phyloP scores from a whole-genome alignment of 2,113 vertebrate species.

The Eurystomus gularis region DNA sequence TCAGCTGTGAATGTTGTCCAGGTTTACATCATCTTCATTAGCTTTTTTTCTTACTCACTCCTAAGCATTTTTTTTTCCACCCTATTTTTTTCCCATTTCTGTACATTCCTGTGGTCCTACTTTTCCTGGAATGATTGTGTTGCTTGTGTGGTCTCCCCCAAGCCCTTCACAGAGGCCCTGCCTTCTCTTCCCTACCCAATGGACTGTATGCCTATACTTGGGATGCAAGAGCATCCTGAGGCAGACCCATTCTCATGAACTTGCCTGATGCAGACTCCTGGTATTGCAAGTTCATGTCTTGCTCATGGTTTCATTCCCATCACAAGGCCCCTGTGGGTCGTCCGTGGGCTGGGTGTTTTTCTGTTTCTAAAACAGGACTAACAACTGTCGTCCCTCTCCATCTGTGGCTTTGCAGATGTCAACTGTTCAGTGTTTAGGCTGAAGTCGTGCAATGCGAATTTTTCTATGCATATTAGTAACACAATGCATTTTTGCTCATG shows the following conservation, averaged over 20 bases:
- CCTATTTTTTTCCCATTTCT: neutral
- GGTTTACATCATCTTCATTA: neutral
- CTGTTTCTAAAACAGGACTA: neutral
- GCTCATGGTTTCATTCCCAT: neutral
- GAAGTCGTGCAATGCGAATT: neutral
- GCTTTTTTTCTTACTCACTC: neutral
- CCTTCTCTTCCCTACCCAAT: neutral
- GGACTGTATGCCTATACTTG: neutral
- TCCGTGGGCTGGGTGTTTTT: neutral
- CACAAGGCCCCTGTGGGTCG: accelerated
- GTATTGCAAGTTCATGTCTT: neutral
- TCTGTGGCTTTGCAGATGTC: constrained; percentile 1
- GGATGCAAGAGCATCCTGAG: neutral
- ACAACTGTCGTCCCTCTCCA: neutral
- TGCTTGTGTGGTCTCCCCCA: accelerated
- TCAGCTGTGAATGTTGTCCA: neutral
- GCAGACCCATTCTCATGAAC: neutral
- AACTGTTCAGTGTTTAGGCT: neutral
- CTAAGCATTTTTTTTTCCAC: neutral
- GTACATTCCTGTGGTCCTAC: neutral
- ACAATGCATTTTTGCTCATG: neutral
- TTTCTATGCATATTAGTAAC: neutral
- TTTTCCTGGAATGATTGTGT: neutral
- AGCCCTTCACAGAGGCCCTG: neutral
- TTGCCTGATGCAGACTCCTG: neutral